These are phyloP conservation scores for Phrynosoma blainvillii DNA, from an alignment of 2,113 vertebrate genomes.

Conservation along the genomic window DNA sequence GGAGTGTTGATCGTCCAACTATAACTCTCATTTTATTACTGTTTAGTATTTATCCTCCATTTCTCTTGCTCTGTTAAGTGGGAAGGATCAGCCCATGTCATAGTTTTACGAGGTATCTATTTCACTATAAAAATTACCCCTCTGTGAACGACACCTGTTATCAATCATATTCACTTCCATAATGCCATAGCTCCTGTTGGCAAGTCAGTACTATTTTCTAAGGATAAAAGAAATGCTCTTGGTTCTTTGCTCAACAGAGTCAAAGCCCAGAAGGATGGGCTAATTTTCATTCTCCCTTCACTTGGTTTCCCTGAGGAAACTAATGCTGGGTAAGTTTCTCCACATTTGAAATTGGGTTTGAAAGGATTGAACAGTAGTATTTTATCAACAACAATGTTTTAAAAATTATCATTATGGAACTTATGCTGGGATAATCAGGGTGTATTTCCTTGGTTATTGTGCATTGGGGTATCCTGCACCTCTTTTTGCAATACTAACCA, in stretches of 20 bases:
- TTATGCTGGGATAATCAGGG: too few relatives aligned
- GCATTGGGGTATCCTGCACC: too few relatives aligned
- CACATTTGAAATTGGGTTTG: background rate
- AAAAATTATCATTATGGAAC: too few relatives aligned
- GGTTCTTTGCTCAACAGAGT: background rate
- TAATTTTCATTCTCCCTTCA: background rate
- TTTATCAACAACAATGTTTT: background rate
- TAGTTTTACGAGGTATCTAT: conserved; percentile 10
- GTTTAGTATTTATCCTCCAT: background rate
- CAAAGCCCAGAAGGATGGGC: background rate
- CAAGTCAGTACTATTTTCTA: background rate
- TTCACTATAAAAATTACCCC: conserved; percentile 7
- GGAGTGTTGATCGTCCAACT: fast-evolving
- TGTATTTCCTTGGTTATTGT: too few relatives aligned
- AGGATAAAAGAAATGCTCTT: fast-evolving
- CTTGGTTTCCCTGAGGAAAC: background rate
- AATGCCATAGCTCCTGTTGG: background rate
- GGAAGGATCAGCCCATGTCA: background rate
- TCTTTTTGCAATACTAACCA: too few relatives aligned
- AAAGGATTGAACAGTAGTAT: too few relatives aligned
- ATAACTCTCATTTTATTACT: background rate
- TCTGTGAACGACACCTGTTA: background rate
- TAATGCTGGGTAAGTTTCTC: background rate
- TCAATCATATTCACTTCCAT: conserved; percentile 17
- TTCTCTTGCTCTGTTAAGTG: conserved; percentile 9